Evolutionary conservation across 2,888 invertebrate genomes (phyloP).

Genomic region (Watsonalla cultraria): DNA sequence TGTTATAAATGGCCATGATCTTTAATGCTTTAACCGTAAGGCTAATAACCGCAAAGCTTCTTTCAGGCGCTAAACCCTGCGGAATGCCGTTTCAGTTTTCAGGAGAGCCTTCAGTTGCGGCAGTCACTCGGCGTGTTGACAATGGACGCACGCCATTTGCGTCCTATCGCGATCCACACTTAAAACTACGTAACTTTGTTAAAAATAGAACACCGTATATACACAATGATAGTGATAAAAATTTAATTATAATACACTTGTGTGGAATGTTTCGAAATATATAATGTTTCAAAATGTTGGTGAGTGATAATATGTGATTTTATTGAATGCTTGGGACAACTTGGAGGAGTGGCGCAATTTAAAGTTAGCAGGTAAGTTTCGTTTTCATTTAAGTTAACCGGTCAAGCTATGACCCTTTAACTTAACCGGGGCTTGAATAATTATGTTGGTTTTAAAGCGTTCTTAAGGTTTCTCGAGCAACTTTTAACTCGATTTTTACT

Average conservation of each 20-base stretch:
- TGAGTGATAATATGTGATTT: conserved; percentile 1
- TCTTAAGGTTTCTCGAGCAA: no score
- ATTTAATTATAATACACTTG: neutral
- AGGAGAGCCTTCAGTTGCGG: conserved; percentile 18
- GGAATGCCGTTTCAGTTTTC: conserved; percentile 34
- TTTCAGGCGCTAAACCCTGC: conserved; percentile 35
- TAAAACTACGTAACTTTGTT: conserved; percentile 11
- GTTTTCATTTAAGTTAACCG: conserved; percentile 10
- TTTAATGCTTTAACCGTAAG: conserved; percentile 30
- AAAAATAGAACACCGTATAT: neutral
- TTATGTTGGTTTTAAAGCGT: no score
- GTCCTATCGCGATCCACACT: conserved; percentile 6
- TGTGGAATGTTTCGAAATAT: neutral
- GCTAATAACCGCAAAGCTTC: conserved; percentile 54
- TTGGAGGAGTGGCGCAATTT: conserved; percentile 14
- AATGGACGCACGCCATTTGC: conserved; percentile 24
- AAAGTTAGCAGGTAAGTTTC: conserved; percentile 31
- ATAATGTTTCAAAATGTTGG: neutral
- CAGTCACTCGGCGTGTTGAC: conserved; percentile 27
- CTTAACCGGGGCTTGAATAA: no score
- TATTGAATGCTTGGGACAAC: neutral
- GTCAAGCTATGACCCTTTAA: neutral
- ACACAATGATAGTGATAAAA: neutral
- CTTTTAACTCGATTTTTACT: no score
- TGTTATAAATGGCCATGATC: conserved; percentile 13